A percentile compares a stretch with the other conserved stretches of the same genome.
Evolutionary conservation across 2,888 invertebrate genomes (phyloP).

Genomic region (Gastracanthus pulcherrimus): DNA sequence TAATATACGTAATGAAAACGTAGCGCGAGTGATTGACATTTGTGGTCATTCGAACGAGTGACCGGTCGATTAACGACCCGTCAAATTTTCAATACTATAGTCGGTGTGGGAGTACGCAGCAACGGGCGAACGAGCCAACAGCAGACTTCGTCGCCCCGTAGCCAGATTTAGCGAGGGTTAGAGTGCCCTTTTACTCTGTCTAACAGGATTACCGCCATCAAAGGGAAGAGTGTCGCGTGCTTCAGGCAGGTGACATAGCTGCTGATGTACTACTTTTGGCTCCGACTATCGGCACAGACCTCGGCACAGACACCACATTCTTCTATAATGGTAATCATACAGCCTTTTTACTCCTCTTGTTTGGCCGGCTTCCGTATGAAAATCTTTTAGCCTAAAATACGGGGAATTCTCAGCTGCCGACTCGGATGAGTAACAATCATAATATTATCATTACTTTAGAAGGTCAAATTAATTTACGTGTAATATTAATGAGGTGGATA

Average conservation of each 20-base stretch:
- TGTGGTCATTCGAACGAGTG: slow-evolving; percentile 6
- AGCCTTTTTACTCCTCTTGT: not conserved
- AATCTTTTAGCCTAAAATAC: too few species aligned
- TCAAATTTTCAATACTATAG: slow-evolving; percentile 25
- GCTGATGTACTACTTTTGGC: not conserved
- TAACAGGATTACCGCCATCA: slow-evolving; percentile 31
- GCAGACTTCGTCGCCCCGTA: not conserved
- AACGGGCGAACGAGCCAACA: too few species aligned
- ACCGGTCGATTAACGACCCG: slow-evolving; percentile 7
- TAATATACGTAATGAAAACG: not conserved
- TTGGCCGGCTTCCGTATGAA: too few species aligned
- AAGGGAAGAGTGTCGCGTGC: slow-evolving; percentile 31
- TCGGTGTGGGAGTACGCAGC: too few species aligned
- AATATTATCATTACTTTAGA: not conserved
- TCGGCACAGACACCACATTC: not conserved
- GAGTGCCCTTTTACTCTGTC: slow-evolving; percentile 39
- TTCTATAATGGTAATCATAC: not conserved
- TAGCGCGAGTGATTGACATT: slow-evolving; percentile 5
- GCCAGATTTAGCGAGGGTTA: slow-evolving; percentile 14
- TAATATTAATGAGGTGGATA: not conserved
- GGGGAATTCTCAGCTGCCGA: too few species aligned
- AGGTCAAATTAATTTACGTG: not conserved
- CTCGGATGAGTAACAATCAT: too few species aligned
- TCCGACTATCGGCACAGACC: not conserved
- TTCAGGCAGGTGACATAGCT: slow-evolving; percentile 34